Evolutionary conservation across 2,888 invertebrate species (phyloP).

Genomic region (Beris chalybata): DNA sequence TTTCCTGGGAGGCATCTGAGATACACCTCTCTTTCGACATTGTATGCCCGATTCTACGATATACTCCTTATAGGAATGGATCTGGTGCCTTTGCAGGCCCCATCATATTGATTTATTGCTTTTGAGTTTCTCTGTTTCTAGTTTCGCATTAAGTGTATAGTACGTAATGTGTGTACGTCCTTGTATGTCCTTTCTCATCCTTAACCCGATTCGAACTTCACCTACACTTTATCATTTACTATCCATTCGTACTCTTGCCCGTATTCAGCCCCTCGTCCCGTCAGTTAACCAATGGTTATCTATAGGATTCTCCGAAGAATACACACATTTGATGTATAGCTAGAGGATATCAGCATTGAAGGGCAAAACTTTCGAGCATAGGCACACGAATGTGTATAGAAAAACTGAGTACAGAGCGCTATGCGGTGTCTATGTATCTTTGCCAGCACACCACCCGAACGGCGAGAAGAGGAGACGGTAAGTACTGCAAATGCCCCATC

Average conservation of each 20-base stretch:
- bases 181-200: slow-evolving; percentile 18
- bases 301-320: slow-evolving; percentile 14
- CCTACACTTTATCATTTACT: slow-evolving; percentile 28
- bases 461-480: too few relatives aligned
- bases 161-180: slow-evolving; percentile 25
- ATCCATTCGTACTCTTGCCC: slow-evolving; percentile 5
- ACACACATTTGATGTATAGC: slow-evolving; percentile 28
- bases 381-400: background rate
- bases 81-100: slow-evolving; percentile 40
- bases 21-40: too few relatives aligned
- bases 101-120: slow-evolving; percentile 47
- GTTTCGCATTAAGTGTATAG: slow-evolving; percentile 37
- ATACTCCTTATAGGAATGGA: slow-evolving; percentile 7
- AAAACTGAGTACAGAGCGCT: too few relatives aligned
- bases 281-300: slow-evolving; percentile 32
- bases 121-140: slow-evolving; percentile 43
- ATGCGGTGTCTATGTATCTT: too few relatives aligned
- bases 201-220: slow-evolving; percentile 11
- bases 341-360: slow-evolving; percentile 29
- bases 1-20: too few relatives aligned
- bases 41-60: too few relatives aligned
- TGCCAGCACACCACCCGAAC: too few relatives aligned
- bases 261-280: background rate
- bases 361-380: slow-evolving; percentile 28
- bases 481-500: too few relatives aligned